These are phyloP conservation scores for Palythoa grandiflora DNA, from an alignment of 92 coral and sea anemone genomes.

Conservation along the genomic window DNA sequence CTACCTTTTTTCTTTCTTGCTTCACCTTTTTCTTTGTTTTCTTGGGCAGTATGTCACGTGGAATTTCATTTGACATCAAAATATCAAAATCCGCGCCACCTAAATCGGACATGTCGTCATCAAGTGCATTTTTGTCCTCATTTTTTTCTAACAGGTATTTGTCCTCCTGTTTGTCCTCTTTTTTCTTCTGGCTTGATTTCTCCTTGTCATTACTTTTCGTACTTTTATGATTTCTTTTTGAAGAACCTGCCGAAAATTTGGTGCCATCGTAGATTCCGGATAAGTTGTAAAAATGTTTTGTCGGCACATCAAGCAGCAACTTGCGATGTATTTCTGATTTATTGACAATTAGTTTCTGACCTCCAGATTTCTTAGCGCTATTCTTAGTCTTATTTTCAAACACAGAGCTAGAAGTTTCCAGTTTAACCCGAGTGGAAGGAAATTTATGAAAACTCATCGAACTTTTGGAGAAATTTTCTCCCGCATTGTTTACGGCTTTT, in stretches of 20 bases:
- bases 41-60: constrained; percentile 66
- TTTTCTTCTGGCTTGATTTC: background rate
- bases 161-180: background rate
- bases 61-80: constrained; percentile 88
- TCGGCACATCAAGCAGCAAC: background rate
- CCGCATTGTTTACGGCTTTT: no score
- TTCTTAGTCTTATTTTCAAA: background rate
- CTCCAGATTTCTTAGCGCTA: background rate
- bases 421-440: background rate
- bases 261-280: constrained; percentile 23
- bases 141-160: background rate
- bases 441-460: background rate
- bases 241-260: constrained; percentile 20
- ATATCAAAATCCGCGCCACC: constrained; percentile 95
- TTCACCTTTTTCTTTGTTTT: constrained; percentile 21
- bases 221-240: constrained; percentile 13
- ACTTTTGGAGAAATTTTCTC: background rate
- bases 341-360: background rate
- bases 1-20: constrained; percentile 4
- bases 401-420: background rate
- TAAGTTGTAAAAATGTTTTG: constrained; percentile 26
- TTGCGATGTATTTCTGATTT: background rate
- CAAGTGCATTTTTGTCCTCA: background rate
- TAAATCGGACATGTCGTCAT: constrained; percentile 72
- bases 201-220: background rate